Conservation (phyloP, 2,797 vertebrate genomes). For the Decapterus maruadsi region DNA sequence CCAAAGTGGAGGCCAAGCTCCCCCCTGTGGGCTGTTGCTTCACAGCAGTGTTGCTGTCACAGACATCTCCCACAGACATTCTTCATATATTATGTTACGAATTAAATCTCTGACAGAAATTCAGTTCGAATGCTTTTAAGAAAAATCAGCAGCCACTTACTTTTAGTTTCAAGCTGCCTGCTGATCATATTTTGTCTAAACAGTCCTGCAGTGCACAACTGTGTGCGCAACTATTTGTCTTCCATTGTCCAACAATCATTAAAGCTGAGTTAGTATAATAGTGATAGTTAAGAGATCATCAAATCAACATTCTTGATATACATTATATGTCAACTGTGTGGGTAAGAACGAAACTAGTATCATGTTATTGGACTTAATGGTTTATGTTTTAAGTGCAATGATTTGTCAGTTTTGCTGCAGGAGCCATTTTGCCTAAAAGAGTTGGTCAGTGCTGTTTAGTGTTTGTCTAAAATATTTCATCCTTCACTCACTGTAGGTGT, state of each 20-base stretch:
- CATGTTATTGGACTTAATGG: background rate
- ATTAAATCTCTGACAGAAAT: conserved; percentile 22
- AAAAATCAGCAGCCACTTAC: background rate
- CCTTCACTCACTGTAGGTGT: background rate
- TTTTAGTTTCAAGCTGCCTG: background rate
- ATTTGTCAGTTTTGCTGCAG: background rate
- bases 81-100: conserved; percentile 17
- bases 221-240: conserved; percentile 18
- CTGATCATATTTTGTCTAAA: conserved; percentile 19
- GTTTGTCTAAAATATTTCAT: conserved; percentile 1
- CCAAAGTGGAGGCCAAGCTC: conserved; percentile 37
- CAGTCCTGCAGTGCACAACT: background rate
- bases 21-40: conserved; percentile 62
- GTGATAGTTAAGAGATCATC: conserved; percentile 11
- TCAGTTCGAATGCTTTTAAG: conserved; percentile 14
- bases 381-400: conserved; percentile 1
- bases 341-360: background rate
- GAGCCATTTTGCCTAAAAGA: background rate
- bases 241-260: conserved; percentile 5
- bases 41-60: conserved; percentile 49
- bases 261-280: conserved; percentile 13
- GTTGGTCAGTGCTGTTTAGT: background rate
- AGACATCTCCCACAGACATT: conserved; percentile 21
- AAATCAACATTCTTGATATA: conserved; percentile 4
- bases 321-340: conserved; percentile 28